A percentile compares a stretch with the other conserved stretches of the same genome.
phyloP scores from a whole-genome alignment of 1,140 invertebrate species.

The Anastatus disparis region DNA sequence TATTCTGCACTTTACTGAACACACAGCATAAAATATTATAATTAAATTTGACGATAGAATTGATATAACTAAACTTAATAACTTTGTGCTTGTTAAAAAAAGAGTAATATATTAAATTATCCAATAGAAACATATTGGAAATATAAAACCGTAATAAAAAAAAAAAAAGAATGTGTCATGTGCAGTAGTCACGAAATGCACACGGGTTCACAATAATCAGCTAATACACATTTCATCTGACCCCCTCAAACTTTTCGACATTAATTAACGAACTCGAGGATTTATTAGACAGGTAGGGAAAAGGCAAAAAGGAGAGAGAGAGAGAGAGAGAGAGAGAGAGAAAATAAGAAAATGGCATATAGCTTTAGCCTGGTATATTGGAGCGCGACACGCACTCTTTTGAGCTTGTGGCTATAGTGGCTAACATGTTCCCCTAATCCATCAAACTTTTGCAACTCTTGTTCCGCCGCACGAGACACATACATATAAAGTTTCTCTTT shows the following conservation, averaged over 20 bases:
- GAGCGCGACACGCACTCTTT: background rate
- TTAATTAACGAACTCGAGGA: constrained; percentile 28
- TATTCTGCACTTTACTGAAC: too few species aligned
- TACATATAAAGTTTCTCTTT: too few species aligned
- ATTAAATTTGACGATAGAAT: too few species aligned
- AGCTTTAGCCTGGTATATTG: too few species aligned
- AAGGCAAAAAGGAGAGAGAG: too few species aligned
- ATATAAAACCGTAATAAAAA: background rate
- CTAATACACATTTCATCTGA: constrained; percentile 8
- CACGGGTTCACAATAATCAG: constrained; percentile 12
- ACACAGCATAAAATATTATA: too few species aligned
- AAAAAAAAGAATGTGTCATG: background rate
- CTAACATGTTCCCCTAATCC: background rate
- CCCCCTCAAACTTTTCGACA: constrained; percentile 11
- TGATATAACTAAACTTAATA: too few species aligned
- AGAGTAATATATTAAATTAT: too few species aligned
- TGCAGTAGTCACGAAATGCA: background rate
- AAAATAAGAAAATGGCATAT: too few species aligned
- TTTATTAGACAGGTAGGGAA: constrained; percentile 14
- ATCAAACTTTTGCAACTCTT: constrained; percentile 22
- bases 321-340: too few species aligned
- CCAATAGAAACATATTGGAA: background rate
- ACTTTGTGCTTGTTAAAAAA: too few species aligned
- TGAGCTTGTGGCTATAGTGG: too few species aligned
- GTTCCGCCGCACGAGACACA: background rate